Conservation (phyloP, 1,140 invertebrate species). For the Leptopilina clavipes region DNA sequence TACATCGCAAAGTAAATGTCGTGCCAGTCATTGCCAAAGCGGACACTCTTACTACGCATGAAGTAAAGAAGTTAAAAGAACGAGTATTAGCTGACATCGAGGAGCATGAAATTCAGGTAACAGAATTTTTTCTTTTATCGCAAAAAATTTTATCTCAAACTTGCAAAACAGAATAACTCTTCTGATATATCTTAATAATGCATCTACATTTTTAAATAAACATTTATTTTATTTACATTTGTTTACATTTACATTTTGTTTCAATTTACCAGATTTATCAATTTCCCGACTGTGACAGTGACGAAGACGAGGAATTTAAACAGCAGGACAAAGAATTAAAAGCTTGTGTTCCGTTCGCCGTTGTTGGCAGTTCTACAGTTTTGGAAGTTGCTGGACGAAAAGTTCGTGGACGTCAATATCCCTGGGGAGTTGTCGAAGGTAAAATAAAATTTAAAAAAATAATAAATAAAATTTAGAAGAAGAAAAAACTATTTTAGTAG, state of each 20-base stretch:
- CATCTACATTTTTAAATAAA: too few relatives aligned
- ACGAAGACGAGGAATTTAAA: conserved; percentile 95
- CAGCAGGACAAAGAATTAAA: conserved; percentile 92
- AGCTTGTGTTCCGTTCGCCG: conserved; percentile 95
- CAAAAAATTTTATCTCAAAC: too few relatives aligned
- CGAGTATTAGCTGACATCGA: conserved; percentile 87
- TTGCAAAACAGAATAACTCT: too few relatives aligned
- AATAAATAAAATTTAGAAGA: too few relatives aligned
- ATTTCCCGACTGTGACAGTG: conserved; percentile 96
- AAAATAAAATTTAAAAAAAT: conserved; percentile 45
- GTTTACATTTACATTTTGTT: too few relatives aligned
- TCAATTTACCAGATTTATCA: conserved; percentile 85
- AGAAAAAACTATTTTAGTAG: too few relatives aligned
- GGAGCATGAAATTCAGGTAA: conserved; percentile 89
- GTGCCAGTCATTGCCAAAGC: conserved; percentile 99
- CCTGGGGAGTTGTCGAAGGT: conserved; percentile 98
- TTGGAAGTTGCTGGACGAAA: conserved; percentile 93
- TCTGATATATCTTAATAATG: too few relatives aligned
- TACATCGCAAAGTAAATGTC: conserved; percentile 97
- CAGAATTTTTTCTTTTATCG: too few relatives aligned
- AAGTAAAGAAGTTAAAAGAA: conserved; percentile 92
- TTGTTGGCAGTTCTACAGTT: conserved; percentile 96
- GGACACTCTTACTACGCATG: conserved; percentile 93
- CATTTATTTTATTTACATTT: too few relatives aligned
- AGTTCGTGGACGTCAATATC: conserved; percentile 94